These are phyloP conservation scores for Syngnathus scovelli DNA, from an alignment of 2,113 vertebrate species.

Conservation along the genomic window DNA sequence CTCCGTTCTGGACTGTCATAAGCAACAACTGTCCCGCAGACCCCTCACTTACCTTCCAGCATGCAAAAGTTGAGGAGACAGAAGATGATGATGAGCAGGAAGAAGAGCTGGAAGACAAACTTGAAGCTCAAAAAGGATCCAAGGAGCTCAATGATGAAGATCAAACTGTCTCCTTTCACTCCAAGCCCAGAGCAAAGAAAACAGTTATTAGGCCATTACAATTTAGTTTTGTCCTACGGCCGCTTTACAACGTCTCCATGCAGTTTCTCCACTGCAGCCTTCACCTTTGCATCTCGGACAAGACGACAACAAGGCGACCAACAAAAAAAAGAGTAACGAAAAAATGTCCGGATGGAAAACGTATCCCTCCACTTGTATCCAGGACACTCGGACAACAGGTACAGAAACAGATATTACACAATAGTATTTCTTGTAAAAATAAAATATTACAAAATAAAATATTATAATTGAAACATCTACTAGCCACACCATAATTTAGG, in stretches of 20 bases:
- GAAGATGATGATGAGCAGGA: background rate
- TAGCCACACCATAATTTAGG: too few species aligned
- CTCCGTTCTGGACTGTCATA: slow-evolving; percentile 61
- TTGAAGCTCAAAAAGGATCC: background rate
- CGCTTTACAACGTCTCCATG: slow-evolving; percentile 68
- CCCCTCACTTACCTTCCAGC: slow-evolving; percentile 45
- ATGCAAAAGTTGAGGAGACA: slow-evolving; percentile 5
- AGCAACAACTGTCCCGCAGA: slow-evolving; percentile 58
- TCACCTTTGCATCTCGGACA: slow-evolving; percentile 49
- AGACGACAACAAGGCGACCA: background rate
- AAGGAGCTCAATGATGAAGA: background rate
- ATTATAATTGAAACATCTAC: too few species aligned
- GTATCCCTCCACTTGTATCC: slow-evolving; percentile 55
- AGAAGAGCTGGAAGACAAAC: background rate
- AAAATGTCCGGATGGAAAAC: slow-evolving; percentile 31
- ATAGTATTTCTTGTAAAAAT: too few species aligned
- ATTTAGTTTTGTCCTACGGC: slow-evolving; percentile 70
- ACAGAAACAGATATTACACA: slow-evolving; percentile 1
- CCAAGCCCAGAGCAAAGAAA: background rate
- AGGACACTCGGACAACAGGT: slow-evolving; percentile 51
- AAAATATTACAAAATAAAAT: too few species aligned
- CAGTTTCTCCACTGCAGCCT: slow-evolving; percentile 78
- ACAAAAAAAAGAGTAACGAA: background rate
- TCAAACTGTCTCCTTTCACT: background rate
- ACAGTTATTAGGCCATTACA: slow-evolving; percentile 27